A percentile compares a stretch with the other conserved stretches of the same genome.
These are phyloP conservation scores for Rhipidura dahli DNA, from an alignment of 2,113 vertebrate species.

Conservation along the genomic window DNA sequence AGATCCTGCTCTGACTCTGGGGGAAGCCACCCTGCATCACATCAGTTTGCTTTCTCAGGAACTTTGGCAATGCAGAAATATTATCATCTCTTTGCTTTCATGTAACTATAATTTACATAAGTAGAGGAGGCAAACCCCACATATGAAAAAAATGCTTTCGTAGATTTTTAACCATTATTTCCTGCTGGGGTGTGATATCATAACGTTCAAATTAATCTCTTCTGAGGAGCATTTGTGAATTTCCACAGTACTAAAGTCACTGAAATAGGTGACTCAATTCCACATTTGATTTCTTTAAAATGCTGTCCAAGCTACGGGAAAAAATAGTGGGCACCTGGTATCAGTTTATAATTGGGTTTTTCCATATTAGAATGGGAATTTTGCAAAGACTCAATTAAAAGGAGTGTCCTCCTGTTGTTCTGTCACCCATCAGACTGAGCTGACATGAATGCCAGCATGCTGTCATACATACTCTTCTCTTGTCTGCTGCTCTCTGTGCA, in stretches of 20 bases:
- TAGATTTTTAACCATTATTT: slow-evolving; percentile 50
- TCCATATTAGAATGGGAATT: slow-evolving; percentile 61
- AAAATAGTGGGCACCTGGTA: slow-evolving; percentile 68
- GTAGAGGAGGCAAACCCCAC: background rate
- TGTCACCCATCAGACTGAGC: slow-evolving; percentile 16
- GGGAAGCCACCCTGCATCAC: background rate
- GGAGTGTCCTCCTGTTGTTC: slow-evolving; percentile 20
- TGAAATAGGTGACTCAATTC: slow-evolving; percentile 68
- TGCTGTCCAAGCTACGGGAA: slow-evolving; percentile 52
- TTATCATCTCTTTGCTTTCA: background rate
- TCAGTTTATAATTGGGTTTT: slow-evolving; percentile 74
- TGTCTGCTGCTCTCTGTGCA: slow-evolving; percentile 50
- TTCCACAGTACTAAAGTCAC: slow-evolving; percentile 22
- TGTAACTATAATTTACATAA: background rate
- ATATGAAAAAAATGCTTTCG: background rate
- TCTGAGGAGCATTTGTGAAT: slow-evolving; percentile 33
- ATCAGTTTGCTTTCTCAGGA: background rate
- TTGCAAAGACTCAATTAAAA: slow-evolving; percentile 64
- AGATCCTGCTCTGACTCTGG: background rate
- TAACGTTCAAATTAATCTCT: slow-evolving; percentile 1
- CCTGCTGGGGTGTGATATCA: slow-evolving; percentile 22
- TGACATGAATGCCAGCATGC: slow-evolving; percentile 57
- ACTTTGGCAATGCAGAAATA: background rate
- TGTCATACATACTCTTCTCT: slow-evolving; percentile 30
- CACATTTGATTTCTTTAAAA: slow-evolving; percentile 40